phyloP scores from a whole-genome alignment of 2,797 vertebrate species.

The Pachyuromys duprasi region DNA sequence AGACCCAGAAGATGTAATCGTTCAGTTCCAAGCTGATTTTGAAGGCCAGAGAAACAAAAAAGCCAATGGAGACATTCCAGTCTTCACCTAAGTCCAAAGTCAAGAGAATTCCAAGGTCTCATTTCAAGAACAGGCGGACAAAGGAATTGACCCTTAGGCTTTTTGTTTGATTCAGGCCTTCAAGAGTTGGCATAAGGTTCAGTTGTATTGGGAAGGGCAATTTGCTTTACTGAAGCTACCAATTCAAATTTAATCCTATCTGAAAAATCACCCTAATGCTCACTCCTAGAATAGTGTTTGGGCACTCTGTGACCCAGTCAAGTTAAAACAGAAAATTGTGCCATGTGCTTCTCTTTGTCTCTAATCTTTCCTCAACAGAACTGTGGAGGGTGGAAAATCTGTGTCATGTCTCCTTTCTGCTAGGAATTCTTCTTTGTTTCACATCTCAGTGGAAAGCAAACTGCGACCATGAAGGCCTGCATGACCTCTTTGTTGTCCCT shows the following conservation, averaged over 20 bases:
- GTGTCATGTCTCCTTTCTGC: background rate
- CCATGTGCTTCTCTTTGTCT: background rate
- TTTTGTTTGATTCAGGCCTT: background rate
- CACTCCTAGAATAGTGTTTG: background rate
- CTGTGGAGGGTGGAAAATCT: rapidly evolving
- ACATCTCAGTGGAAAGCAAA: slow-evolving; percentile 5
- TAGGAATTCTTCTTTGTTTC: background rate
- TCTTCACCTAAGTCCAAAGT: background rate
- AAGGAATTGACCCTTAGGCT: background rate
- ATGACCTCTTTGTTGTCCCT: background rate
- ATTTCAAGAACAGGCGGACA: background rate
- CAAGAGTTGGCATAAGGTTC: background rate
- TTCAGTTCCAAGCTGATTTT: background rate
- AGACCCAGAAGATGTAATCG: background rate
- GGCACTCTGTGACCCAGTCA: background rate
- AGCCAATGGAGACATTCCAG: background rate
- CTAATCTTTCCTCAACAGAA: background rate
- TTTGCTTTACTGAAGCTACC: background rate
- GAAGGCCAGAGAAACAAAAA: background rate
- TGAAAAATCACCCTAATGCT: background rate
- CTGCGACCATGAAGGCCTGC: background rate
- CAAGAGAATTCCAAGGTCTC: background rate
- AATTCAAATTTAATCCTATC: background rate
- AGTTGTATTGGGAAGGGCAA: background rate
- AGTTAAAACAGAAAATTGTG: background rate